Evolutionary conservation across 2,797 vertebrate genomes (phyloP), one percentile per base, ranked within the genome.

Genomic region (Chaenodraco wilsoni): DNA sequence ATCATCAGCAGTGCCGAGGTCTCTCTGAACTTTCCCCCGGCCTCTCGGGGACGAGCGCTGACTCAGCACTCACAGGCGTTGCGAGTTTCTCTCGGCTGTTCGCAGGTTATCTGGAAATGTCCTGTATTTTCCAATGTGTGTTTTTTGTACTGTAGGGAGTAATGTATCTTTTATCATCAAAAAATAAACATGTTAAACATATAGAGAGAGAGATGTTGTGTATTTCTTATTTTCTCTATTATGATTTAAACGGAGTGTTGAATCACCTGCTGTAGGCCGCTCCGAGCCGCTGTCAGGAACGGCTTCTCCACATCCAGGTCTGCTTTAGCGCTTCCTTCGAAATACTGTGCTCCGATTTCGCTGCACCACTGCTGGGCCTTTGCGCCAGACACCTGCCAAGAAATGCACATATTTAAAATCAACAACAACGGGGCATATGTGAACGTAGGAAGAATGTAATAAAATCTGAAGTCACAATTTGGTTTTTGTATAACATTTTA

Each of bases 111-210:
- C 90, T 94, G 93, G 90, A 94, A 89, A 90, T 93, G 91, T 92
- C 88, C 90, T 91, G 90, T 91, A 88, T 92, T 94, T 89, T 94
- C 93, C 92, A 92, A 91, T 88, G 91, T 92, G 91, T 94, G 91
- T 89, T 88, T 93, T 93, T 91, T 94, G 88, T 94, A 93, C 94
- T 94, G 94, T 92, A 93, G 90, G 89, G 90, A 94, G 91, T 92
- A 93, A 94, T 93, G 93, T 93, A 93, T 92, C 89, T 93, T 93
- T 92, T 93, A 93, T 92, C 92, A 92, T 93, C 91, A 88, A 88
- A 90, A 86, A 91, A 92, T 90, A 93, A 92, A 93, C 90, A 90
- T 92, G 91, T 92, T 91, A 92, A 94, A 94, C 86, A 88, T 84
- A 85, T 23, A 65, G 51, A 81, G 33, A 27, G 31, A 61, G 45